Evolutionary conservation across 2,113 vertebrate species (phyloP).

Genomic region (Cinclus cinclus): DNA sequence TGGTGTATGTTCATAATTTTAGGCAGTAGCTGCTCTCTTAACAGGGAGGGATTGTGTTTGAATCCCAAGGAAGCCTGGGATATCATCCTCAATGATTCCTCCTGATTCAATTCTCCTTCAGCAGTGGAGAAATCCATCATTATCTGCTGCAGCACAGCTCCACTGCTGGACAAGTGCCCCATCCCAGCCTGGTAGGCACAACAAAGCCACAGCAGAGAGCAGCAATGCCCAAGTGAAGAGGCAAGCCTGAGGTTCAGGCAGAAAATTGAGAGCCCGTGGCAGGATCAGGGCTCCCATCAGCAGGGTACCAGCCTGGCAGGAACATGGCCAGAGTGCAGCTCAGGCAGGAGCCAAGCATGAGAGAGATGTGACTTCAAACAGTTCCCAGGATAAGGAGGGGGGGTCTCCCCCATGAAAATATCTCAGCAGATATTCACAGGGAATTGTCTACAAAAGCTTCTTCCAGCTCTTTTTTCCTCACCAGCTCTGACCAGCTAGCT

Average conservation of each 20-base stretch:
- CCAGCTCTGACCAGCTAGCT: background rate
- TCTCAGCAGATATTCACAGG: background rate
- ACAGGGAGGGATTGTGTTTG: background rate
- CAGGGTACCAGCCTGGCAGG: background rate
- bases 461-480: background rate
- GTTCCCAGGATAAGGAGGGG: background rate
- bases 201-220: background rate
- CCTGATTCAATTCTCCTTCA: background rate
- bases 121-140: background rate
- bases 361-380: background rate
- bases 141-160: background rate
- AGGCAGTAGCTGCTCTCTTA: background rate
- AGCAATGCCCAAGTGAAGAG: background rate
- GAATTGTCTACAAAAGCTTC: background rate
- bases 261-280: background rate
- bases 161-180: background rate
- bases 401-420: accelerated
- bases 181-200: background rate
- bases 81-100: background rate
- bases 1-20: background rate
- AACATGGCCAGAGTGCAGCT: accelerated
- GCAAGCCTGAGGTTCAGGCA: background rate
- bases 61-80: background rate
- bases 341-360: accelerated
- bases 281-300: background rate